Conservation (phyloP, 2,888 invertebrate genomes). For the Rhingia rostrata region DNA sequence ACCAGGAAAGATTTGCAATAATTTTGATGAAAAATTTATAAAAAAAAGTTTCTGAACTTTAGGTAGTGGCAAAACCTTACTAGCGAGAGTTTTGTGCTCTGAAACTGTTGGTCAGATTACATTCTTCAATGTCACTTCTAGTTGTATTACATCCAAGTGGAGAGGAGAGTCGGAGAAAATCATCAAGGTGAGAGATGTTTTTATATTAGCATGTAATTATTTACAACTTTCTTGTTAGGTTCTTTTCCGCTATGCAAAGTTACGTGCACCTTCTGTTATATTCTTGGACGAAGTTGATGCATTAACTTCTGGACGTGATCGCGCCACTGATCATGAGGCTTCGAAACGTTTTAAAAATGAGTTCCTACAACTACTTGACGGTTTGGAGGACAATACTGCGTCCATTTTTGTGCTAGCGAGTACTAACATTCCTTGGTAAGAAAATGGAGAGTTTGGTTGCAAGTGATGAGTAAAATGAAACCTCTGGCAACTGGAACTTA, state of each 20-base stretch:
- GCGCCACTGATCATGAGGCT: slow-evolving; percentile 91
- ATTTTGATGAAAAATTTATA: not conserved
- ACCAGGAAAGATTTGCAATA: slow-evolving; percentile 79
- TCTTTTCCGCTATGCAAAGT: slow-evolving; percentile 93
- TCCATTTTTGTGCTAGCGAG: slow-evolving; percentile 90
- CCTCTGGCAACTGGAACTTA: too few relatives aligned
- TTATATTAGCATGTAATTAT: not conserved
- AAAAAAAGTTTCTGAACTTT: not conserved
- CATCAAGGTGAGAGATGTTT: slow-evolving; percentile 85
- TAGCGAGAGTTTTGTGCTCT: slow-evolving; percentile 94
- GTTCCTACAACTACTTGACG: slow-evolving; percentile 93
- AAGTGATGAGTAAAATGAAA: too few relatives aligned
- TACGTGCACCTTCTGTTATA: slow-evolving; percentile 93
- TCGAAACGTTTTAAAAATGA: slow-evolving; percentile 94
- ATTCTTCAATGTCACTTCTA: slow-evolving; percentile 95
- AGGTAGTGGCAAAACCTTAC: slow-evolving; percentile 94
- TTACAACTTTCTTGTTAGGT: slow-evolving; percentile 84
- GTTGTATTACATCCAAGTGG: slow-evolving; percentile 97
- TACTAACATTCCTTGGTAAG: slow-evolving; percentile 95
- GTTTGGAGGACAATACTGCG: slow-evolving; percentile 85
- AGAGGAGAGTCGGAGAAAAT: slow-evolving; percentile 97
- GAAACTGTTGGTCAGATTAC: slow-evolving; percentile 88
- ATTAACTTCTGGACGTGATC: slow-evolving; percentile 87
- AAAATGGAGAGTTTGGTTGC: not conserved
- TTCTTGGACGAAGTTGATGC: slow-evolving; percentile 97